Conservation (phyloP, 2,888 invertebrate genomes). For the Rotaria macrura region DNA sequence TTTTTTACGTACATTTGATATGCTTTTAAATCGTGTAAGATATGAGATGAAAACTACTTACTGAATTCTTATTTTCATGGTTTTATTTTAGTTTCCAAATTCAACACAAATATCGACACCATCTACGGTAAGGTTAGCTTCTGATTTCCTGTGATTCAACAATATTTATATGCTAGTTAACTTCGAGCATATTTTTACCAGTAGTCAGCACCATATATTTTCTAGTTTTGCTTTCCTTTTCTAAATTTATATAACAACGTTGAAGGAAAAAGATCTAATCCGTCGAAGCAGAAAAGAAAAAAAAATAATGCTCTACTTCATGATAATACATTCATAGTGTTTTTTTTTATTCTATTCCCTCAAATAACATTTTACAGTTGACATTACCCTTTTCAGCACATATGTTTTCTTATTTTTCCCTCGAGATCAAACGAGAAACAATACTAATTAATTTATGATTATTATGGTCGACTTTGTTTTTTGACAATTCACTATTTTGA, state of each 20-base stretch:
- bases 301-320: background rate
- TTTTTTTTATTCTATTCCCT: background rate
- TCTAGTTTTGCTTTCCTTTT: background rate
- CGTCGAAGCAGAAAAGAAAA: background rate
- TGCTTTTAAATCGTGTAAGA: background rate
- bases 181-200: background rate
- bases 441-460: background rate
- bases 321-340: background rate
- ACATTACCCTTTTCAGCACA: background rate
- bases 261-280: background rate
- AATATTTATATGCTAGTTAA: too few relatives aligned
- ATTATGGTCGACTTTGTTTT: background rate
- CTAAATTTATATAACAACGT: background rate
- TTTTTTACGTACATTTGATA: background rate
- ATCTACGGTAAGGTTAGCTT: background rate
- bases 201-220: background rate
- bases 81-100: background rate
- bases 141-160: background rate
- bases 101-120: background rate
- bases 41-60: background rate
- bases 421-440: background rate
- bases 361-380: background rate
- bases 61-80: background rate
- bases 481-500: background rate
- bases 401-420: background rate